Conservation (phyloP, 2,797 vertebrate species). For the Lepus oiostolus region DNA sequence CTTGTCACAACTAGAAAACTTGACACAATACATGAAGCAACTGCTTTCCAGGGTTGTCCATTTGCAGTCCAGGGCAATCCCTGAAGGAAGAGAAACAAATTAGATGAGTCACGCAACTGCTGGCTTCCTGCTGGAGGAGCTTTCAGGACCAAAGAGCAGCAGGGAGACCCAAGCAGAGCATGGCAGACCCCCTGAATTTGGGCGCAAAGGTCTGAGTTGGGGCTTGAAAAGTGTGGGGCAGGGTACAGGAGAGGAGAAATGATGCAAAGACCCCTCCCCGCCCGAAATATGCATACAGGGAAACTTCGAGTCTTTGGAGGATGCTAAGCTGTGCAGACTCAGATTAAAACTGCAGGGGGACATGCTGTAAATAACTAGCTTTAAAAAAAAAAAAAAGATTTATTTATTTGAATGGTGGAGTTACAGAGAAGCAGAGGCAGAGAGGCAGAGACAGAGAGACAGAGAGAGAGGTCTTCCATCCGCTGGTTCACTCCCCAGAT, state of each 20-base stretch:
- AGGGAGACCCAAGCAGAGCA: background rate
- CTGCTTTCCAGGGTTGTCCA: background rate
- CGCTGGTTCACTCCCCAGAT: too few species aligned
- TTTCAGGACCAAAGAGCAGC: constrained; percentile 12
- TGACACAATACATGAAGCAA: background rate
- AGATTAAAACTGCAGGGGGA: background rate
- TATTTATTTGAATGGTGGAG: too few species aligned
- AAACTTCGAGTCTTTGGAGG: background rate
- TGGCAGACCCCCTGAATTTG: background rate
- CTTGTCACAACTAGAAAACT: constrained; percentile 23
- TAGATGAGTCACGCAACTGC: background rate
- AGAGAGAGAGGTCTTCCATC: too few species aligned
- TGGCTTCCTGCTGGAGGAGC: background rate
- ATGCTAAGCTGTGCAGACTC: background rate
- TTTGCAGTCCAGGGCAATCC: background rate
- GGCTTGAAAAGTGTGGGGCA: background rate
- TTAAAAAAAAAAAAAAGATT: too few species aligned
- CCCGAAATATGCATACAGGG: background rate
- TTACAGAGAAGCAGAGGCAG: too few species aligned
- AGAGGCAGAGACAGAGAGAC: too few species aligned
- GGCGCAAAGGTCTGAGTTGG: background rate
- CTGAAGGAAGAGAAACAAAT: background rate
- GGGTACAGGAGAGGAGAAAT: background rate
- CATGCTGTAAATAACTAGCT: too few species aligned
- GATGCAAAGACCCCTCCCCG: background rate